Percentiles rank a stretch among this genome's conserved stretches.
phyloP scores from a whole-genome alignment of 2,113 vertebrate species.

The Serilophus lunatus region DNA sequence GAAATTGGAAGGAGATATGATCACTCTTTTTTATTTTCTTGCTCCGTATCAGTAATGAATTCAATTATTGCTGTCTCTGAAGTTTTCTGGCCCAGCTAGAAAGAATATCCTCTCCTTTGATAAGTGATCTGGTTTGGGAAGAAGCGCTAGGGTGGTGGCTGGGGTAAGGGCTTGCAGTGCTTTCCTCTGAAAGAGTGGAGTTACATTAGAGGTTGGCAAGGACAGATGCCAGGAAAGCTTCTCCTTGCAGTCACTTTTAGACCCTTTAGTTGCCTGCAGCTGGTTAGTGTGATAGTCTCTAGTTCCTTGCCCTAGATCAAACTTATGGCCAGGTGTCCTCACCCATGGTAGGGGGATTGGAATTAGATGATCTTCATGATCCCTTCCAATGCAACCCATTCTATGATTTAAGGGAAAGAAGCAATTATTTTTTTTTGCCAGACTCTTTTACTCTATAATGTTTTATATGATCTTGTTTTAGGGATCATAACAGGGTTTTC shows the following conservation, averaged over 20 bases:
- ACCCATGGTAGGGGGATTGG: background rate
- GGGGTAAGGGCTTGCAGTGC: rapidly evolving
- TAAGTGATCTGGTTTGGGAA: background rate
- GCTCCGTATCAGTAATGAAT: background rate
- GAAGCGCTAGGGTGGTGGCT: background rate
- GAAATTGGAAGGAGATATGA: background rate
- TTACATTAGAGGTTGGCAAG: background rate
- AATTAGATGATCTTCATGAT: background rate
- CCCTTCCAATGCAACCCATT: background rate
- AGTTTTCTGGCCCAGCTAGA: background rate
- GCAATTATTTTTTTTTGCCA: background rate
- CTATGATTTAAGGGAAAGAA: background rate
- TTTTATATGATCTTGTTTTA: background rate
- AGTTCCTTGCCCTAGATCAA: background rate
- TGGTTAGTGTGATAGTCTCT: background rate
- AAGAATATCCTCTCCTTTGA: background rate
- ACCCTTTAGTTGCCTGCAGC: background rate
- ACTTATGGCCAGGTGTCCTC: background rate
- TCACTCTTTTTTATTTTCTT: background rate
- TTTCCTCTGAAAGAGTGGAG: background rate
- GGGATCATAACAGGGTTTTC: background rate
- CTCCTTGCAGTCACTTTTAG: background rate
- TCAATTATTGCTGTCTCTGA: background rate
- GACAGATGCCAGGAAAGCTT: background rate
- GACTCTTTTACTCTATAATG: background rate